A percentile compares a stretch with the other conserved stretches of the same genome.
Evolutionary conservation across 2,888 invertebrate genomes (phyloP).

Genomic region (Pachliopta kotzebuea): DNA sequence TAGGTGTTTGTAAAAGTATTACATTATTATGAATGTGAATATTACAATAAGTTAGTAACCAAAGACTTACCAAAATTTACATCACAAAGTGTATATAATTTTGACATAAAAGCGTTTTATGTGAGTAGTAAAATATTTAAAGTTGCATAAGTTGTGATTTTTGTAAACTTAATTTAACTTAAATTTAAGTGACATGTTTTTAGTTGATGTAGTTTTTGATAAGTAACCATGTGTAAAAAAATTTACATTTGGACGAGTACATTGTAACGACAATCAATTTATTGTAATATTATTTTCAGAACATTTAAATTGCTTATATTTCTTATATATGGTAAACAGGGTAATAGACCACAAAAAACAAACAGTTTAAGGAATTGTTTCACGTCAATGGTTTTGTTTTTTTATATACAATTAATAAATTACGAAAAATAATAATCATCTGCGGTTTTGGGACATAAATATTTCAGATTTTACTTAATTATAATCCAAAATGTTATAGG

Average conservation of each 20-base stretch:
- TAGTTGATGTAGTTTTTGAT: slow-evolving; percentile 77
- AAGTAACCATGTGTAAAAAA: slow-evolving; percentile 66
- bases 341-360: slow-evolving; percentile 55
- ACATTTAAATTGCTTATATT: slow-evolving; percentile 23
- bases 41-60: slow-evolving; percentile 72
- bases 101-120: slow-evolving; percentile 60
- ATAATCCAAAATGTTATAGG: no score
- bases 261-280: slow-evolving; percentile 28
- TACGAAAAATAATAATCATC: not conserved
- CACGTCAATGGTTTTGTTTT: slow-evolving; percentile 24
- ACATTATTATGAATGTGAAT: slow-evolving; percentile 62
- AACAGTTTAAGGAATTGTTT: slow-evolving; percentile 25
- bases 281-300: slow-evolving; percentile 16
- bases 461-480: no score
- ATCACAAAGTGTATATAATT: slow-evolving; percentile 59
- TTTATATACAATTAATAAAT: not conserved
- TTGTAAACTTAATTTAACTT: slow-evolving; percentile 69
- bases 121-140: slow-evolving; percentile 49
- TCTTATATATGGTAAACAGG: slow-evolving; percentile 65
- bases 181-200: slow-evolving; percentile 53
- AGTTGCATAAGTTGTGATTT: slow-evolving; percentile 67
- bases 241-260: slow-evolving; percentile 66
- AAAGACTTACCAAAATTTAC: slow-evolving; percentile 56
- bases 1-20: slow-evolving; percentile 58
- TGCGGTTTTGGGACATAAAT: no score